Evolutionary conservation across 2,113 vertebrate species (phyloP).

Genomic region (Pelusios castaneus): DNA sequence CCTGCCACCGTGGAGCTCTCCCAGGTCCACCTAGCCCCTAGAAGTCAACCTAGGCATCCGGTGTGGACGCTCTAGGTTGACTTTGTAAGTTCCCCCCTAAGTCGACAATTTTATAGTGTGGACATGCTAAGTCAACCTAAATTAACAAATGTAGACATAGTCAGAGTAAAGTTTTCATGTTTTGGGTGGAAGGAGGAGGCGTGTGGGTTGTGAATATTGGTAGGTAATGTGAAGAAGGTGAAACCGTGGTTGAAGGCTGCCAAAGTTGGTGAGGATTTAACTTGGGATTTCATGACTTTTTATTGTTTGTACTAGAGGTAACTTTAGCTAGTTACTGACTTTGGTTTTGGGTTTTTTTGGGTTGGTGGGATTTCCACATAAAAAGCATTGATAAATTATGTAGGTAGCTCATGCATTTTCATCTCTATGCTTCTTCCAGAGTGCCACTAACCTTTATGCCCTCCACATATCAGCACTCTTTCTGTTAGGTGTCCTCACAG

Average conservation of each 20-base stretch:
- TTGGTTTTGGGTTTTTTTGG: conserved; percentile 13
- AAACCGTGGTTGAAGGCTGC: background rate
- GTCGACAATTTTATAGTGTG: too few relatives aligned
- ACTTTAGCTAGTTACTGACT: conserved; percentile 46
- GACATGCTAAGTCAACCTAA: too few relatives aligned
- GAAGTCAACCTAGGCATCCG: too few relatives aligned
- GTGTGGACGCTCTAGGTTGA: too few relatives aligned
- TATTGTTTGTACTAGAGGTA: conserved; percentile 42
- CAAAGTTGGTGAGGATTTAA: background rate
- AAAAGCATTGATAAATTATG: conserved; percentile 59
- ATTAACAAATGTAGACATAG: too few relatives aligned
- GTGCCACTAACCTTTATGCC: conserved; percentile 22
- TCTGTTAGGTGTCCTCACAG: background rate
- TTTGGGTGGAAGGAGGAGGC: conserved; percentile 40
- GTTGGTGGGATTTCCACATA: conserved; percentile 55
- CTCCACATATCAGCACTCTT: background rate
- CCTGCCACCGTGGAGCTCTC: too few relatives aligned
- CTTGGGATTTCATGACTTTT: conserved; percentile 12
- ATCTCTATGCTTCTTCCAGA: background rate
- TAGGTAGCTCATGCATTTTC: conserved; percentile 45
- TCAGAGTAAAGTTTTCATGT: background rate
- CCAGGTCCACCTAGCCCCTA: too few relatives aligned
- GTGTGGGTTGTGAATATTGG: background rate
- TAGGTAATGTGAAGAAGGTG: background rate
- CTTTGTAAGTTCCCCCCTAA: too few relatives aligned